phyloP scores from a whole-genome alignment of 1,140 invertebrate genomes.

The Mycetomoellerius zeteki region DNA sequence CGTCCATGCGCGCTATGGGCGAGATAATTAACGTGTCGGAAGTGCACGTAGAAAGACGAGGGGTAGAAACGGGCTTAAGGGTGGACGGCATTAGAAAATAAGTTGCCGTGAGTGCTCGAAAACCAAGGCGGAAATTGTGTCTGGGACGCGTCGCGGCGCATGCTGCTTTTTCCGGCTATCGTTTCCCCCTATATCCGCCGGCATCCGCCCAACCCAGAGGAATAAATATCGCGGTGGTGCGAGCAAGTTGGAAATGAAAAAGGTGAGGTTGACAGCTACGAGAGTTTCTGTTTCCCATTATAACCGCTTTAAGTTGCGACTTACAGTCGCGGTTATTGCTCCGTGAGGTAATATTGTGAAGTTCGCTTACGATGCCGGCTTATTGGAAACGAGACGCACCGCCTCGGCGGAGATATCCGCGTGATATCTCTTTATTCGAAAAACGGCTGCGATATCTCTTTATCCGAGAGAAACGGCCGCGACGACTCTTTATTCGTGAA shows the following conservation, averaged over 20 bases:
- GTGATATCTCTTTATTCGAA: constrained; percentile 57
- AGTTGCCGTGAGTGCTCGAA: constrained; percentile 42
- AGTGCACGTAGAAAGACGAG: background rate
- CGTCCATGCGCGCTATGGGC: constrained; percentile 13
- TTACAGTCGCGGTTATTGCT: constrained; percentile 57
- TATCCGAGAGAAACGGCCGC: constrained; percentile 52
- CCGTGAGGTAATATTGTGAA: constrained; percentile 56
- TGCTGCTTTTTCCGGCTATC: constrained; percentile 50
- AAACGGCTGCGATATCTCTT: constrained; percentile 57
- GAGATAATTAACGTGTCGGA: constrained; percentile 59
- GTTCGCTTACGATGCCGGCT: constrained; percentile 53
- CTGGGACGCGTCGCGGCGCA: constrained; percentile 35
- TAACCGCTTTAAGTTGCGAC: constrained; percentile 60
- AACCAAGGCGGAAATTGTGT: constrained; percentile 59
- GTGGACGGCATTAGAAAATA: constrained; percentile 60
- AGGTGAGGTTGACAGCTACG: constrained; percentile 60
- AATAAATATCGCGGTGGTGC: constrained; percentile 56
- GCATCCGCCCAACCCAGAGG: constrained; percentile 17
- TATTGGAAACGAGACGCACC: constrained; percentile 51
- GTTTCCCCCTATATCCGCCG: constrained; percentile 19
- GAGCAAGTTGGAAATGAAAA: constrained; percentile 60
- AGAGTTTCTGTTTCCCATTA: constrained; percentile 62
- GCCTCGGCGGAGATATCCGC: constrained; percentile 27
- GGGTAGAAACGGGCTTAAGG: constrained; percentile 4
- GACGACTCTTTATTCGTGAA: constrained; percentile 59